Conservation (phyloP, 2,797 vertebrate genomes). For the Steatocranus sp. region DNA sequence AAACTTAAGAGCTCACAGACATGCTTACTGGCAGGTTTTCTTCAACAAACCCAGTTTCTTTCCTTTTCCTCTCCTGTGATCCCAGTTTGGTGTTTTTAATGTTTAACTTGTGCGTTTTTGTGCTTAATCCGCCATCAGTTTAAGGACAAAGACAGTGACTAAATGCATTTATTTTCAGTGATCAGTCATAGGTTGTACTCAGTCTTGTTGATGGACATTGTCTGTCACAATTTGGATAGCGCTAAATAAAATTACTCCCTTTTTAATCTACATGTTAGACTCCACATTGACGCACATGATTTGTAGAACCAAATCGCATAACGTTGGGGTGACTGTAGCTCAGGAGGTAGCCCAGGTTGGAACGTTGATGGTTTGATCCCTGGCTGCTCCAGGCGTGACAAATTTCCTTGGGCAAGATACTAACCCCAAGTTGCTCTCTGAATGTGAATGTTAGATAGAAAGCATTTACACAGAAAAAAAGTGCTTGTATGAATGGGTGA, state of each 20-base stretch:
- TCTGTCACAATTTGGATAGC: rapidly evolving
- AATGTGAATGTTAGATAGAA: neutral
- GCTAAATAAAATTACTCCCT: neutral
- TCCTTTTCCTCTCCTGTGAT: neutral
- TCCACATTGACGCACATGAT: rapidly evolving
- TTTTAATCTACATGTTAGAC: neutral
- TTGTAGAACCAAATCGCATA: neutral
- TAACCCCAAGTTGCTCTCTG: neutral
- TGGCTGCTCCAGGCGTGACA: neutral
- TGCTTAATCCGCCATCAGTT: too few relatives aligned
- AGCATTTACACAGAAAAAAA: neutral
- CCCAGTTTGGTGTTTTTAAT: neutral
- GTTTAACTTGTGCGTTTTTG: neutral
- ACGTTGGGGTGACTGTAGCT: rapidly evolving
- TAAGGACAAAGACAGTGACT: neutral
- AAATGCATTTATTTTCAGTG: neutral
- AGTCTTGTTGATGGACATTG: neutral
- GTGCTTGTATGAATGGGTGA: neutral
- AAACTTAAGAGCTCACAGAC: neutral
- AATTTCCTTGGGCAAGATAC: neutral
- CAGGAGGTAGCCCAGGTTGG: neutral
- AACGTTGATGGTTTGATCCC: neutral
- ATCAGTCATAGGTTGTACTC: neutral
- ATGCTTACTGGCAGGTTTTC: neutral
- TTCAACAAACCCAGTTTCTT: neutral